Evolutionary conservation across 1,140 invertebrate genomes (phyloP).

Genomic region (Drosophila eugracilis): DNA sequence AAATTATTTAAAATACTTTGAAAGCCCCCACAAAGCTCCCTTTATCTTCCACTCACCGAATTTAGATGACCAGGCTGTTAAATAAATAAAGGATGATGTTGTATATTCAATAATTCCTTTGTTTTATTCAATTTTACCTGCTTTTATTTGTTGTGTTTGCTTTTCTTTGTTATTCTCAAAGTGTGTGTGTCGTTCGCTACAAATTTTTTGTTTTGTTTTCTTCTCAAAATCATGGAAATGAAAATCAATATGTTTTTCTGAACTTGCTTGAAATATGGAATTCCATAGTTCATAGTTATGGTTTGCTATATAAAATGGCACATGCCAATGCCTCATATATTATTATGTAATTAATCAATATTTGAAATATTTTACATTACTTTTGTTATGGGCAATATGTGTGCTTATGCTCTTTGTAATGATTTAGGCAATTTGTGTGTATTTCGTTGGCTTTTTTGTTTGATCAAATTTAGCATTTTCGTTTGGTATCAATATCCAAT

Average conservation of each 20-base stretch:
- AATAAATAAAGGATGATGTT: slow-evolving; percentile 7
- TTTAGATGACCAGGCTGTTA: not conserved
- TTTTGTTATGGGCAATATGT: slow-evolving; percentile 23
- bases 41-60: not conserved
- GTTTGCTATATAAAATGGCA: slow-evolving; percentile 67
- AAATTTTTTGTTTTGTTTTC: slow-evolving; percentile 33
- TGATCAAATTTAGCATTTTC: slow-evolving; percentile 37
- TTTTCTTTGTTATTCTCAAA: slow-evolving; percentile 28
- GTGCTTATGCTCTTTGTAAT: slow-evolving; percentile 7
- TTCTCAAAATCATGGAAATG: slow-evolving; percentile 25
- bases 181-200: slow-evolving; percentile 31
- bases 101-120: slow-evolving; percentile 60
- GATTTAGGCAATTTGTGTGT: slow-evolving; percentile 50
- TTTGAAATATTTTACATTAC: slow-evolving; percentile 55
- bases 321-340: slow-evolving; percentile 18
- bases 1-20: too few relatives aligned
- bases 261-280: slow-evolving; percentile 16
- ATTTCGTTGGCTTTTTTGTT: slow-evolving; percentile 70
- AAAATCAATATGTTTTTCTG: slow-evolving; percentile 35
- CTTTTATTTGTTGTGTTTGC: slow-evolving; percentile 25
- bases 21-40: too few relatives aligned
- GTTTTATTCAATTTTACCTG: slow-evolving; percentile 65
- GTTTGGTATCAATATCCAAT: slow-evolving; percentile 50
- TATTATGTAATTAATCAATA: slow-evolving; percentile 35
- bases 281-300: slow-evolving; percentile 25